Conservation (phyloP, 2,888 invertebrate species). For the Agrilus mali region DNA sequence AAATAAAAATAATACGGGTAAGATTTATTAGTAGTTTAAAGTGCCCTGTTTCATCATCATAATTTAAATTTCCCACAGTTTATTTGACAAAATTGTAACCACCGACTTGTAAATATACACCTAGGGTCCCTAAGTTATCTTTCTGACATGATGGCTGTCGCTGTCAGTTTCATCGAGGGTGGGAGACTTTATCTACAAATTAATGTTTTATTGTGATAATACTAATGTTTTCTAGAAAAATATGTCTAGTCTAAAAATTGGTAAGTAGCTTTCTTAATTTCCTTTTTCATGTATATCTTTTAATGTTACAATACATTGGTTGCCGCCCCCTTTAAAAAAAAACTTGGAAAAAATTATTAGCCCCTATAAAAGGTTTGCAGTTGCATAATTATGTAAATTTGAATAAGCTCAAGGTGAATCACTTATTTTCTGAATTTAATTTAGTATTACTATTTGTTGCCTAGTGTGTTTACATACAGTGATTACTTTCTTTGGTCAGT, state of each 20-base stretch:
- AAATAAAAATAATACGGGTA: too few species aligned
- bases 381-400: slow-evolving; percentile 10
- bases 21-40: too few species aligned
- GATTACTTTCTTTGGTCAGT: too few species aligned
- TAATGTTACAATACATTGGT: slow-evolving; percentile 9
- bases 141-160: slow-evolving; percentile 9
- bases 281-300: slow-evolving; percentile 1
- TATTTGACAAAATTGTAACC: too few species aligned
- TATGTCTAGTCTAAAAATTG: slow-evolving; percentile 51
- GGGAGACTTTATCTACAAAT: slow-evolving; percentile 16
- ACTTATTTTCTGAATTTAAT: too few species aligned
- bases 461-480: too few species aligned
- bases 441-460: too few species aligned
- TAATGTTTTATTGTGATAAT: slow-evolving; percentile 20
- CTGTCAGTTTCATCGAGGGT: slow-evolving; percentile 13
- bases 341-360: slow-evolving; percentile 4
- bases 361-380: slow-evolving; percentile 7
- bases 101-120: too few species aligned
- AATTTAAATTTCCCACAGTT: too few species aligned
- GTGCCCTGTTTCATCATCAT: too few species aligned
- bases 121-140: slow-evolving; percentile 3
- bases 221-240: slow-evolving; percentile 35
- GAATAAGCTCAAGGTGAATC: not conserved
- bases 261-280: slow-evolving; percentile 30
- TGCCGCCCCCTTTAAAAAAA: slow-evolving; percentile 26